These are phyloP conservation scores for Neotoma lepida DNA, from an alignment of 2,113 vertebrate genomes.

Conservation along the genomic window DNA sequence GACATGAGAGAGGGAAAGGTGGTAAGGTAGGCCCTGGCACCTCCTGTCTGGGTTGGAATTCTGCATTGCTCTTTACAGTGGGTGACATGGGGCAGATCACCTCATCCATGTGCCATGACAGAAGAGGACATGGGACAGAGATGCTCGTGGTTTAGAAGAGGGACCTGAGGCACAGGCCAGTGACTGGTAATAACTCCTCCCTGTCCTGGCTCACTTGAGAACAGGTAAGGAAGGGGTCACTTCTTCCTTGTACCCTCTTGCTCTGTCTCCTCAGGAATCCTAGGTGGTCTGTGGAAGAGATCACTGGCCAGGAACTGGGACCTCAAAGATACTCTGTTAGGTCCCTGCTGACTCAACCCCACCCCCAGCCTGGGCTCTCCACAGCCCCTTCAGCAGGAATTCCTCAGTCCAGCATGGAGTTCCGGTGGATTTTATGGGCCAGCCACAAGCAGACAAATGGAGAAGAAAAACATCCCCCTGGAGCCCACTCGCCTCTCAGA, in stretches of 20 bases:
- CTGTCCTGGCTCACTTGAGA: neutral
- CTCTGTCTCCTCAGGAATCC: neutral
- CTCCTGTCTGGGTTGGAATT: neutral
- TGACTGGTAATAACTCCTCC: neutral
- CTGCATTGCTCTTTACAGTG: neutral
- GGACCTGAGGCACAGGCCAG: neutral
- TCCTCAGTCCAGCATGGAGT: slow-evolving; percentile 74
- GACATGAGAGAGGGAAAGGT: neutral
- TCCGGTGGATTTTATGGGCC: slow-evolving; percentile 81
- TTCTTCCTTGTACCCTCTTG: neutral
- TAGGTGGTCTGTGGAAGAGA: neutral
- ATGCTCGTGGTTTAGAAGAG: neutral
- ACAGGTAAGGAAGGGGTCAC: neutral
- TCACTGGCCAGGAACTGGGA: neutral
- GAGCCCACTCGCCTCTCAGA: slow-evolving; percentile 74
- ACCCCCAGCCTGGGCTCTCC: neutral
- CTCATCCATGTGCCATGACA: neutral
- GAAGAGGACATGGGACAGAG: neutral
- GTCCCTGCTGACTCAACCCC: neutral
- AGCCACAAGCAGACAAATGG: slow-evolving; percentile 80
- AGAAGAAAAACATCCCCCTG: slow-evolving; percentile 81
- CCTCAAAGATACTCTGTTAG: neutral
- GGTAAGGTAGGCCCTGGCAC: neutral
- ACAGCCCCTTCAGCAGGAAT: slow-evolving; percentile 64
- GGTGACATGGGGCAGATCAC: neutral